Percentiles rank a stretch among this genome's conserved stretches.
Conservation (phyloP, 2,888 invertebrate species). For the Sarcophaga subvicina region DNA sequence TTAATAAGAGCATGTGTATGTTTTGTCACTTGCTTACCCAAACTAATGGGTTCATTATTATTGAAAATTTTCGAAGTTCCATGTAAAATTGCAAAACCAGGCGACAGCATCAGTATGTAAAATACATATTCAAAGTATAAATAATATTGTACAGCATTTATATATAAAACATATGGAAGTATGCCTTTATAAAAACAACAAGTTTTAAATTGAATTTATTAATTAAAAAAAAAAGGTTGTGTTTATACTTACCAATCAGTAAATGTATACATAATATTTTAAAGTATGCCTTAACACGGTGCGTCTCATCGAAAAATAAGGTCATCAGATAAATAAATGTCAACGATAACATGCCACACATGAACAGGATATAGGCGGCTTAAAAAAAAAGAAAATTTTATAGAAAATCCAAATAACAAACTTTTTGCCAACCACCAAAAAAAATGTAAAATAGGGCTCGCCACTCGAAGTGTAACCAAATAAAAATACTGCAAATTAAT, state of each 20-base stretch:
- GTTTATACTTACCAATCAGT: constrained; percentile 66
- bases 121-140: neutral
- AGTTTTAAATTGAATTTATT: neutral
- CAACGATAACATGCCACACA: neutral
- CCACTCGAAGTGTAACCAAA: too few species aligned
- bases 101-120: constrained; percentile 34
- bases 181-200: constrained; percentile 63
- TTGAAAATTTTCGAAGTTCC: constrained; percentile 38
- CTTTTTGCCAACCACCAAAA: neutral
- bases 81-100: constrained; percentile 43
- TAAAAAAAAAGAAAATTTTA: neutral
- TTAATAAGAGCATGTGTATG: neutral
- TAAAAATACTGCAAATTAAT: too few species aligned
- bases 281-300: constrained; percentile 86
- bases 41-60: constrained; percentile 19
- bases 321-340: constrained; percentile 88
- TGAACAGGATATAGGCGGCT: neutral
- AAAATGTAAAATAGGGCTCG: too few species aligned
- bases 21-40: constrained; percentile 2
- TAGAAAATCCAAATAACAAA: neutral
- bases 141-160: constrained; percentile 74
- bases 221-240: neutral
- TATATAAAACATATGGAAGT: constrained; percentile 74
- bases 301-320: constrained; percentile 85
- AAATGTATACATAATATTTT: constrained; percentile 84